phyloP scores from a whole-genome alignment of 2,888 invertebrate species.

The Tortrix viridana region DNA sequence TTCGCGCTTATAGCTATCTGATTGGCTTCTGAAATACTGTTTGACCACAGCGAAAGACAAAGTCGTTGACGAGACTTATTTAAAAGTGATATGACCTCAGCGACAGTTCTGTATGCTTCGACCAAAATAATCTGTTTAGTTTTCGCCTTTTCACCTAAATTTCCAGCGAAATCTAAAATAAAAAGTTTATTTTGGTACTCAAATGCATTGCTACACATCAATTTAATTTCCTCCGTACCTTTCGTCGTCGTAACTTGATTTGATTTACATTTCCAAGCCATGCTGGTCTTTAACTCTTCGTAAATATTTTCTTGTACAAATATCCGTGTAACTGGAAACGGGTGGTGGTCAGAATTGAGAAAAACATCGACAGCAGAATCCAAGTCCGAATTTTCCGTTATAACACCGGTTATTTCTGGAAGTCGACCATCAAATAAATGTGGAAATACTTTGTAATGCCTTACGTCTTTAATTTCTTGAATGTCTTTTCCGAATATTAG shows the following conservation, averaged over 20 bases:
- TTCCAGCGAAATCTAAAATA: constrained; percentile 47
- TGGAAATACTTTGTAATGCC: background rate
- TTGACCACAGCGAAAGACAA: constrained; percentile 61
- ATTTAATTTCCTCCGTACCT: constrained; percentile 4
- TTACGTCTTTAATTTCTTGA: background rate
- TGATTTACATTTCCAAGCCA: constrained; percentile 51
- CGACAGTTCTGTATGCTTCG: constrained; percentile 62
- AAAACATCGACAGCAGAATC: constrained; percentile 27
- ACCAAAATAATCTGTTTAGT: constrained; percentile 41
- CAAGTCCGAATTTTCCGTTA: constrained; percentile 26
- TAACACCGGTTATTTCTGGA: constrained; percentile 22
- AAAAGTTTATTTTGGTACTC: constrained; percentile 43
- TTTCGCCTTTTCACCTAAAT: constrained; percentile 4
- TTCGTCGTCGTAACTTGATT: constrained; percentile 9
- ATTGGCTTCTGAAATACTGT: constrained; percentile 54
- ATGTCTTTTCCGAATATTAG: constrained; percentile 1
- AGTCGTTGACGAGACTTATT: constrained; percentile 39
- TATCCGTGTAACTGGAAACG: constrained; percentile 56
- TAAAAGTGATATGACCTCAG: constrained; percentile 57
- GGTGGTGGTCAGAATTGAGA: constrained; percentile 48
- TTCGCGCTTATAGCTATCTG: constrained; percentile 51
- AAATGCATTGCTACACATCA: constrained; percentile 39
- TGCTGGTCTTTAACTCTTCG: constrained; percentile 50
- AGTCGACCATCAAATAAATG: constrained; percentile 1
- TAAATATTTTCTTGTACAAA: constrained; percentile 61